Base-by-base conservation (phyloP, 2,888 invertebrate species). In the Apantesis nais region DNA sequence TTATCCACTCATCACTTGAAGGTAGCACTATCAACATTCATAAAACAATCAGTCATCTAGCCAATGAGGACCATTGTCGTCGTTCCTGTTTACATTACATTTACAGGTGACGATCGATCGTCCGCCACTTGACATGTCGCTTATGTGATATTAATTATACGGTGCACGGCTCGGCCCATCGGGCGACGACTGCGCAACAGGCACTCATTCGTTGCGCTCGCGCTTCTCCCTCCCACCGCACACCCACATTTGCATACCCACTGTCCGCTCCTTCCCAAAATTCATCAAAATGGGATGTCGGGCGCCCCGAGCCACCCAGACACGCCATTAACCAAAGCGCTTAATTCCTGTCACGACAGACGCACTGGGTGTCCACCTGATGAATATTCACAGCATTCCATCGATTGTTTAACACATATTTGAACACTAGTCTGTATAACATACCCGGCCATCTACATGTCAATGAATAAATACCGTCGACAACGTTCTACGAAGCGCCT, bases 321-420 rank as follows among this genome's bases (percentile, higher is more conserved):
- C 89, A 86, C 88, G 87, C 90, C 91, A 92, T 93, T 93, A 92
- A 90, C 89, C 84, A 82, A 83, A 89, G 83, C 85, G 89, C 89
- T 93, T 92, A 93, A 95, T 95, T 94, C 94, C 89, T 92, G 93
- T 94, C 95, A 95, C 95, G 94, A 86, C 89, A 85, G 85, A 90
- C 93, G 89, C 89, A 84, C 90, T 93, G 94, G 93, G 94, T 94
- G 94, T 94, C 93, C 94, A 89, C 85, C 91, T 91, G 90, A 92
- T 95, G 93, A 95, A 95, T 95, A 95, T 95, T 93, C 92, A 94
- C 91, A 84, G 86, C 93, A 93, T 94, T 94, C 93, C 92, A 85
- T 86, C 92, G 88, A 92, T 92, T 92, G 92, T 93, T 92, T 90
- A 88, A 93, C 93, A 93, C 92, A 92, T 93, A 93, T 94, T 94